Conservation (phyloP, 2,113 vertebrate genomes). For the Rhagologus leucostigma region DNA sequence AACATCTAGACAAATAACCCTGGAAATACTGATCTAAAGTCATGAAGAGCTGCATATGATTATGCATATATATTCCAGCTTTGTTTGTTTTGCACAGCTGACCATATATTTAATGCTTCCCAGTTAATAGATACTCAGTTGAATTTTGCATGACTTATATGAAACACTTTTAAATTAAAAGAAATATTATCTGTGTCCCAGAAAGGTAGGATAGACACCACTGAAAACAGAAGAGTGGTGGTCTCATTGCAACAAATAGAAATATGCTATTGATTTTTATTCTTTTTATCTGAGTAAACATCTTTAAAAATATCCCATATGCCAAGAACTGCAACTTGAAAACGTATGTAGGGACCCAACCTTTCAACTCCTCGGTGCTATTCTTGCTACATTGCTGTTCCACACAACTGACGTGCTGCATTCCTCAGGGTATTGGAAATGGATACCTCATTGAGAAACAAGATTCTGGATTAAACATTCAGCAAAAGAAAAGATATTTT, state of each 20-base stretch:
- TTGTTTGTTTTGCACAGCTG: neutral
- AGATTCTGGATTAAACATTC: neutral
- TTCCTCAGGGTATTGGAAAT: neutral
- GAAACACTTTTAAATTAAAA: neutral
- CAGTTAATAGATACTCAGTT: neutral
- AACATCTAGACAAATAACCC: neutral
- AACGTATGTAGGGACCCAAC: neutral
- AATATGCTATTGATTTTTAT: neutral
- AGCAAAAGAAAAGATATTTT: neutral
- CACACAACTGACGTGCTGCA: neutral
- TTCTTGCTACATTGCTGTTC: neutral
- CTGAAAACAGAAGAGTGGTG: neutral
- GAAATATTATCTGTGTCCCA: neutral
- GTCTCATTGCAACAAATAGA: neutral
- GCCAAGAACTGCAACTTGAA: neutral
- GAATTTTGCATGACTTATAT: neutral
- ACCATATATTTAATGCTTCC: neutral
- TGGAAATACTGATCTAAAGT: neutral
- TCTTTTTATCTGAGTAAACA: neutral
- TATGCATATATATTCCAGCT: neutral
- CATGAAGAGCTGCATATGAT: neutral
- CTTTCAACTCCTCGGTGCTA: neutral
- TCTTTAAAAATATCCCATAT: neutral
- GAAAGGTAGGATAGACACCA: neutral
- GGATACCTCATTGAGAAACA: neutral